A percentile compares a stretch with the other conserved stretches of the same genome.
Conservation (phyloP, 2,888 invertebrate genomes). For the Stratiomys singularior region DNA sequence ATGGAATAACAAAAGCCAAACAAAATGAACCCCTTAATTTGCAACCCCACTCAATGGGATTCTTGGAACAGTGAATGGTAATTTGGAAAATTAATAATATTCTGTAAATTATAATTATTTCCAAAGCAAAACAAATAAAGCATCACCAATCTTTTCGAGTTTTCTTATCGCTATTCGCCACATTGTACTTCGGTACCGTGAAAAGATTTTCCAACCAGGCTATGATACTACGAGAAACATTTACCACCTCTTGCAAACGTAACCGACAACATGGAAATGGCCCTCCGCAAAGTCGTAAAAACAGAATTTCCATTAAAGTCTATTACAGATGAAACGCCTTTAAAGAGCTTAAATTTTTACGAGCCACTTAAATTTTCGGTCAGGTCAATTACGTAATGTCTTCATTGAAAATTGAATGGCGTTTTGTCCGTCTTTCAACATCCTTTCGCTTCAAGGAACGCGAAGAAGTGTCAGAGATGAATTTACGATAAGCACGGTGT, state of each 20-base stretch:
- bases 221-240: too few species aligned
- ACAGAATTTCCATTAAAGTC: constrained; percentile 36
- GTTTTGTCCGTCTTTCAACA: neutral
- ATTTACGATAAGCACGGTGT: too few species aligned
- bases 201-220: neutral
- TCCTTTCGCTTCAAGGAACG: neutral
- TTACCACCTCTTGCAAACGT: neutral
- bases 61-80: neutral
- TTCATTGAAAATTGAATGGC: constrained; percentile 10
- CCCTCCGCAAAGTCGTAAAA: constrained; percentile 11
- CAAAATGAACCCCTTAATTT: too few species aligned
- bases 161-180: constrained; percentile 28
- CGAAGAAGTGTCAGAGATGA: neutral
- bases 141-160: constrained; percentile 26
- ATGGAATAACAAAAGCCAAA: too few species aligned
- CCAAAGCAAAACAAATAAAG: neutral
- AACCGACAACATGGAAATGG: neutral
- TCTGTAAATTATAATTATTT: constrained; percentile 10
- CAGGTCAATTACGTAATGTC: constrained; percentile 23
- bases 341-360: constrained; percentile 40
- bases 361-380: constrained; percentile 37
- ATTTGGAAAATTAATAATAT: constrained; percentile 9
- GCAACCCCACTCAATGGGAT: neutral
- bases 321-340: constrained; percentile 21
- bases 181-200: constrained; percentile 1